These are phyloP conservation scores for Phrynocephalus versicolor DNA, from an alignment of 2,113 vertebrate genomes.

Conservation along the genomic window DNA sequence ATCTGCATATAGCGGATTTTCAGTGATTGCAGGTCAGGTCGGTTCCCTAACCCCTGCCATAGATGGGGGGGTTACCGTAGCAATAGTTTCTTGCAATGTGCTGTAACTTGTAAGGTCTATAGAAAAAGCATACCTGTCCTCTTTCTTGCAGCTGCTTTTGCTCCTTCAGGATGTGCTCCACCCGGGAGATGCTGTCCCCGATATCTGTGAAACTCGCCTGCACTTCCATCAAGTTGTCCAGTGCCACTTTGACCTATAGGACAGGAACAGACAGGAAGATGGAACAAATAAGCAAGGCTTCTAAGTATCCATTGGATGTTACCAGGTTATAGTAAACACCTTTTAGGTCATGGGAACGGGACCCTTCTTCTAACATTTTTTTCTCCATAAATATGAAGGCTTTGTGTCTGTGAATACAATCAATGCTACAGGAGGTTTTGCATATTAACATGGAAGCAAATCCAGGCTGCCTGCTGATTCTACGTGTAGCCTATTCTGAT, in stretches of 20 bases:
- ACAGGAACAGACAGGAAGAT: constrained; percentile 1
- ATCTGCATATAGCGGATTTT: no score
- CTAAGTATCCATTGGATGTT: not conserved
- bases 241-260: constrained; percentile 83
- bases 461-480: not conserved
- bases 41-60: no score
- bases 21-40: no score
- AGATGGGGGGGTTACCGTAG: no score
- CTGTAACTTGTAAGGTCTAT: not conserved
- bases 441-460: not conserved
- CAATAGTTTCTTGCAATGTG: not conserved
- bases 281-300: not conserved
- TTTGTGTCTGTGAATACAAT: not conserved
- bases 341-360: not conserved
- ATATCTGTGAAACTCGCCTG: constrained; percentile 78
- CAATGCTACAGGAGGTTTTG: not conserved
- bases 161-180: constrained; percentile 86
- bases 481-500: no score
- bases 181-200: constrained; percentile 81
- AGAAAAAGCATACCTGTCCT: constrained; percentile 78
- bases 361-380: not conserved
- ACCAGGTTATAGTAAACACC: not conserved
- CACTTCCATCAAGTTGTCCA: constrained; percentile 81
- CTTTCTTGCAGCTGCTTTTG: constrained; percentile 83
- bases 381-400: not conserved